These are phyloP conservation scores for Cisticola juncidis DNA, from an alignment of 2,113 vertebrate species.

Conservation along the genomic window DNA sequence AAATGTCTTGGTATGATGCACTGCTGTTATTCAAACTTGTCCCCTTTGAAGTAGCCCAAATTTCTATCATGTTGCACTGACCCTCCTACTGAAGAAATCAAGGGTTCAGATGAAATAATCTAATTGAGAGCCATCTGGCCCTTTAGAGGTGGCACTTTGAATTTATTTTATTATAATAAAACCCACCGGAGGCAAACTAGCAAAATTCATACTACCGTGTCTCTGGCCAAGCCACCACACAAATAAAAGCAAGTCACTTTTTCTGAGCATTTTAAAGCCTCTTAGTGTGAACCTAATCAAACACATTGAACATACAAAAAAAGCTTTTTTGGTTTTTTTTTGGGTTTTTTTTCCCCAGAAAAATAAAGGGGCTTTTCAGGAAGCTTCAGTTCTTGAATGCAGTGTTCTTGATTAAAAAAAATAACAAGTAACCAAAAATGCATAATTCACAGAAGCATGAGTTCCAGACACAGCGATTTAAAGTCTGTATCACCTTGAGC, in stretches of 20 bases:
- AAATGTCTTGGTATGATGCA: neutral
- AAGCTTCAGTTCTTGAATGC: neutral
- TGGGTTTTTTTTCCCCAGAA: too few relatives aligned
- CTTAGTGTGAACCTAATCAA: neutral
- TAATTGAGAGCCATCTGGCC: constrained; percentile 13
- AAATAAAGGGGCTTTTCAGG: neutral
- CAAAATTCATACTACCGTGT: neutral
- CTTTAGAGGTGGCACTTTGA: neutral
- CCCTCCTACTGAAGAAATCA: neutral
- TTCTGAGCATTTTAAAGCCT: neutral
- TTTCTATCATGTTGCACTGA: neutral
- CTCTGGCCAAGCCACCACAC: neutral
- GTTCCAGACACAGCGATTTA: neutral
- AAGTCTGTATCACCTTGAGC: neutral
- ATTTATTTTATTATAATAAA: constrained; percentile 22
- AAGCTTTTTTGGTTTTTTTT: neutral
- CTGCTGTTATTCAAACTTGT: neutral
- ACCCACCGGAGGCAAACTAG: neutral
- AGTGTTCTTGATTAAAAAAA: neutral
- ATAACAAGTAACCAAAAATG: accelerated
- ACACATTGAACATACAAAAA: neutral
- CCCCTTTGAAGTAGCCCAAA: neutral
- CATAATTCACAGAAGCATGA: neutral
- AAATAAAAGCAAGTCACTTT: neutral
- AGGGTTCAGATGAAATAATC: neutral